Evolutionary conservation across 2,888 invertebrate genomes (phyloP), one percentile per base, ranked within the genome.

Genomic region (Leptodirus hochenwartii): DNA sequence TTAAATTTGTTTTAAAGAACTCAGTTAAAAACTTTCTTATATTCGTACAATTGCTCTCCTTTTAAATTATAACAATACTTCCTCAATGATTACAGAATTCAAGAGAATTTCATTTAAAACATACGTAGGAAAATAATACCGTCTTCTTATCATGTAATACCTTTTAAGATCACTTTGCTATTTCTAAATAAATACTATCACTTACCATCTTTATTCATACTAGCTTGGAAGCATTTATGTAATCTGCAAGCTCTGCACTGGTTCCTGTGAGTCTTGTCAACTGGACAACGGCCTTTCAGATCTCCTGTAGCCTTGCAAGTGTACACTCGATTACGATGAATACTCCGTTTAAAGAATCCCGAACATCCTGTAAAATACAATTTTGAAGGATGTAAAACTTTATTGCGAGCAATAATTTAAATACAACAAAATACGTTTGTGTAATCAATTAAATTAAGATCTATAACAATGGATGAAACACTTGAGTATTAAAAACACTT

Each of bases 191-290:
- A 15, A 15, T n/a, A 5, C n/a, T n/a, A 17, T 5, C 12, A 40
- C 84, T 79, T 58, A 95, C 93, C 93, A 59, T 95, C 91, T 63
- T 90, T 90, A 59, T 95, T 93, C 93, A 95, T 95, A 46, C 85
- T 79, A 31, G 87, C 88, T 54, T 85, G 81, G 56, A 93, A 91
- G 57, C 93, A 95, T 62, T 91, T 91, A 49, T 80, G 78, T 38
- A 95, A 73, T 33, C 93, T 66, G 57, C 93, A 95, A 40, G 93
- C 91, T 36, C 95, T 67, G 58, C 93, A 95, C 61, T 95, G 93
- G 63, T 95, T 95, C 35, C 93, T 64, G 53, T 91, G 93, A 0
- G 91, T 91, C 62, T 93, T 93, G 64, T 95, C 93, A 32, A 95
- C 87, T 5, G 90, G 90, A 54, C 93, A 95, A 35, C 82, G 71